phyloP scores from a whole-genome alignment of 1,140 invertebrate species.

The Agraylea sexmaculata region DNA sequence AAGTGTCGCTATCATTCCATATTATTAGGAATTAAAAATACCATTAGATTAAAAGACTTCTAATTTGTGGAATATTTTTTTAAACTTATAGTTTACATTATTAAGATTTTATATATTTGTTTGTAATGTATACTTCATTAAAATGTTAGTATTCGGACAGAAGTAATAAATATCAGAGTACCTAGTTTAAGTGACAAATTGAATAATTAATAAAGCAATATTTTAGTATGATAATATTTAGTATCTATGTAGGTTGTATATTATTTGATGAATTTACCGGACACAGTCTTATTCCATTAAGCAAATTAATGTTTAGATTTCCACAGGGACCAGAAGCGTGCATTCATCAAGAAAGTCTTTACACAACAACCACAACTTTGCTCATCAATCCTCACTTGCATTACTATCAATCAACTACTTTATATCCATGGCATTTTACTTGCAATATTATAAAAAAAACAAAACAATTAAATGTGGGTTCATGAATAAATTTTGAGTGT shows the following conservation, averaged over 20 bases:
- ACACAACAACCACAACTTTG: no score
- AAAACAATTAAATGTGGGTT: no score
- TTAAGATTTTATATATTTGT: background rate
- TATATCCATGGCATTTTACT: no score
- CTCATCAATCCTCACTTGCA: no score
- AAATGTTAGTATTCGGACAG: background rate
- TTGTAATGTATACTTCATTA: background rate
- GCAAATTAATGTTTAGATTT: conserved; percentile 40
- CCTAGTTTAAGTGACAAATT: background rate
- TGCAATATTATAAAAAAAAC: no score
- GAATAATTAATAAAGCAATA: conserved; percentile 6
- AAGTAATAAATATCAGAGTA: conserved; percentile 2
- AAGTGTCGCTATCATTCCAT: no score
- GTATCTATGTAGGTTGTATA: background rate
- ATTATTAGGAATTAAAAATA: no score
- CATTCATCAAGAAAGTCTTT: no score
- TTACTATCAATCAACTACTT: no score
- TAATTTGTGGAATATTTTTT: no score
- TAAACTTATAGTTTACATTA: conserved; percentile 8
- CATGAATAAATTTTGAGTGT: no score
- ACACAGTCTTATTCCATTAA: conserved; percentile 36
- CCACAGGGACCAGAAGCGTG: conserved; percentile 12
- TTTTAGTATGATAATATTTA: conserved; percentile 9
- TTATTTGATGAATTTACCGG: conserved; percentile 20
- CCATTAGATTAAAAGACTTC: no score